These are phyloP conservation scores for Crotalus helleri DNA, from an alignment of 2,113 vertebrate genomes.

Conservation along the genomic window DNA sequence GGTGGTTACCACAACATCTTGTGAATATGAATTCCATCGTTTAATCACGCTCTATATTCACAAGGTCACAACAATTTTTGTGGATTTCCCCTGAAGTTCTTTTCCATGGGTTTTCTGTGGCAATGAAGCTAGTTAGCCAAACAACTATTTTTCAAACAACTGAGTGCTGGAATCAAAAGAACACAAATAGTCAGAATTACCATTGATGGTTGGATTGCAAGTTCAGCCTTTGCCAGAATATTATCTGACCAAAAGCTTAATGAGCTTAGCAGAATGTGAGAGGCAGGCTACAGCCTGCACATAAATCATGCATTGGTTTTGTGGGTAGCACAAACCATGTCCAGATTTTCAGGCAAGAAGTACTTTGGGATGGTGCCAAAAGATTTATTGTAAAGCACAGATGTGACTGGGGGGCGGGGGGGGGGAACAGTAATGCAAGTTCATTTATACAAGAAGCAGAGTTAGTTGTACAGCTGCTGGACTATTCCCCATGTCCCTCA, in stretches of 20 bases:
- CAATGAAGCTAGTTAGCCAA: slow-evolving; percentile 27
- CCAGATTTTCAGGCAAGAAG: slow-evolving; percentile 13
- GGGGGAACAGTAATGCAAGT: not conserved
- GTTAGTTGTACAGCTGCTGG: not conserved
- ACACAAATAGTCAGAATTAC: not conserved
- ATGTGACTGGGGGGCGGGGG: not conserved
- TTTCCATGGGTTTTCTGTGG: not conserved
- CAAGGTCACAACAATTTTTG: not conserved
- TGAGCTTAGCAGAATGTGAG: slow-evolving; percentile 13
- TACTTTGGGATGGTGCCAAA: slow-evolving; percentile 7
- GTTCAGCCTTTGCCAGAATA: not conserved
- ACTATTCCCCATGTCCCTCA: not conserved
- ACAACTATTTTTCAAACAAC: not conserved
- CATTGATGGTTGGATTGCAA: not conserved
- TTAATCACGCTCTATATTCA: not conserved
- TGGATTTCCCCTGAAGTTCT: slow-evolving; percentile 5
- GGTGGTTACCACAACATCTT: not conserved
- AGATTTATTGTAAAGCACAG: slow-evolving; percentile 6
- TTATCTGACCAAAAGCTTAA: slow-evolving; percentile 33
- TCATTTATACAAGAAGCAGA: slow-evolving; percentile 30
- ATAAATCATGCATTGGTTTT: slow-evolving; percentile 13
- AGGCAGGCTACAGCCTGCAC: slow-evolving; percentile 12
- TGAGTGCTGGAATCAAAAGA: accelerated
- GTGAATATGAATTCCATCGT: not conserved
- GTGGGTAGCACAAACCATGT: not conserved